Percentiles rank a stretch among this genome's conserved stretches.
These are phyloP conservation scores for Calyptomena viridis DNA, from an alignment of 2,113 vertebrate species.

Conservation along the genomic window DNA sequence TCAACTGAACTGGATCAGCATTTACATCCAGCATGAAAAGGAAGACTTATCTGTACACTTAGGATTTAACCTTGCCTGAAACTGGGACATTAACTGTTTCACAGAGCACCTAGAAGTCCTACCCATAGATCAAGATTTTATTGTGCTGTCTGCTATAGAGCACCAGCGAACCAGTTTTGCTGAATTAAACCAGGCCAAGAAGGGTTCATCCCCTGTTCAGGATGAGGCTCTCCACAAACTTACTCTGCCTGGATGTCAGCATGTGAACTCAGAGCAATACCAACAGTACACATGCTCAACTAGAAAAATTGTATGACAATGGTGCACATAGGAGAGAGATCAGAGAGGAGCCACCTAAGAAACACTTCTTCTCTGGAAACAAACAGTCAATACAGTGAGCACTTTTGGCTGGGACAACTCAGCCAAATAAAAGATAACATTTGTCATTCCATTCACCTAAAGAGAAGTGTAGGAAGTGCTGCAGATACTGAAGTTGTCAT, in stretches of 20 bases:
- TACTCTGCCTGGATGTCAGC: fast-evolving
- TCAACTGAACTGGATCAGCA: neutral
- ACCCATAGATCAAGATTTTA: neutral
- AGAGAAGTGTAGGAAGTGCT: neutral
- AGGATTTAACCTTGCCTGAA: neutral
- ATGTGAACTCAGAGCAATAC: neutral
- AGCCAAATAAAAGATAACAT: neutral
- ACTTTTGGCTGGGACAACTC: neutral
- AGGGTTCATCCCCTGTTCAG: neutral
- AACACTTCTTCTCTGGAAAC: neutral
- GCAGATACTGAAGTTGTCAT: neutral
- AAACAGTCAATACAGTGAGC: neutral
- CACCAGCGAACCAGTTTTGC: neutral
- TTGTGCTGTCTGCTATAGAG: neutral
- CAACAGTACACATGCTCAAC: fast-evolving
- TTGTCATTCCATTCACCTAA: neutral
- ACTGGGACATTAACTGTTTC: neutral
- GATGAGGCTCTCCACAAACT: neutral
- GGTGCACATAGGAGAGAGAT: fast-evolving
- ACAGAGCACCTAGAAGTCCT: neutral
- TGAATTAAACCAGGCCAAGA: neutral
- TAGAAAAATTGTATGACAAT: neutral
- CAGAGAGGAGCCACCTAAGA: neutral
- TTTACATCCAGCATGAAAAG: neutral
- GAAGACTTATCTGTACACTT: neutral